These are phyloP conservation scores for Muscicapa comitata DNA, from an alignment of 2,797 vertebrate species.

Conservation along the genomic window DNA sequence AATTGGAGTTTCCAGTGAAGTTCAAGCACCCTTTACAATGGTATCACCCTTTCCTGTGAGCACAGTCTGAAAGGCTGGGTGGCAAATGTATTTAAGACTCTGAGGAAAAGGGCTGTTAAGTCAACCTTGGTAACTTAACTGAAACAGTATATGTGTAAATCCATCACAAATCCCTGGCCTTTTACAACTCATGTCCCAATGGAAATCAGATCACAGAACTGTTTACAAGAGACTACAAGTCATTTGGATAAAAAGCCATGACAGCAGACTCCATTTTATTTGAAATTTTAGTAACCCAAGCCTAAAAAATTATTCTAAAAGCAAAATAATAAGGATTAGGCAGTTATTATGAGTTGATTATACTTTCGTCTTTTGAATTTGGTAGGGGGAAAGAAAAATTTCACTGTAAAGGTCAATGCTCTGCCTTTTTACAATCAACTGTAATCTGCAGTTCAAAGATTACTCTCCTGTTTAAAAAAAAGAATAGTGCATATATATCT, in stretches of 20 bases:
- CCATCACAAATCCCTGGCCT: slow-evolving; percentile 87
- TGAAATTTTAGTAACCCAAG: slow-evolving; percentile 82
- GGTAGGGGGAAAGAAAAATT: slow-evolving; percentile 46
- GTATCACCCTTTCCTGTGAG: slow-evolving; percentile 35
- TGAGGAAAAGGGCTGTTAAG: slow-evolving; percentile 78
- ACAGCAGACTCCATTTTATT: slow-evolving; percentile 76
- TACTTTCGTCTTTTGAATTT: slow-evolving; percentile 70
- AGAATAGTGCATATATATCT: neutral
- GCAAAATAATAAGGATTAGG: slow-evolving; percentile 79
- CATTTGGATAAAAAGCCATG: slow-evolving; percentile 87
- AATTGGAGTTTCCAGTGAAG: slow-evolving; percentile 76
- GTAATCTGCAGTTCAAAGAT: slow-evolving; percentile 68
- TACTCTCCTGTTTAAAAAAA: slow-evolving; percentile 32
- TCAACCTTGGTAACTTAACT: slow-evolving; percentile 86
- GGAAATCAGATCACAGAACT: slow-evolving; percentile 90
- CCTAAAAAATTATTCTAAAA: slow-evolving; percentile 80
- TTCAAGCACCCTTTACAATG: slow-evolving; percentile 55
- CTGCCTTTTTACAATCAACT: slow-evolving; percentile 54
- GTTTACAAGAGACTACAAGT: slow-evolving; percentile 89
- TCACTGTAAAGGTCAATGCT: slow-evolving; percentile 47
- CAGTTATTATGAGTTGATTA: slow-evolving; percentile 80
- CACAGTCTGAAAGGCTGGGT: slow-evolving; percentile 69
- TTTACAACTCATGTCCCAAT: slow-evolving; percentile 82
- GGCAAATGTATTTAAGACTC: slow-evolving; percentile 78
- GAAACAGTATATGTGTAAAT: slow-evolving; percentile 98